phyloP scores from a whole-genome alignment of 2,797 vertebrate species.

The Choloepus didactylus region DNA sequence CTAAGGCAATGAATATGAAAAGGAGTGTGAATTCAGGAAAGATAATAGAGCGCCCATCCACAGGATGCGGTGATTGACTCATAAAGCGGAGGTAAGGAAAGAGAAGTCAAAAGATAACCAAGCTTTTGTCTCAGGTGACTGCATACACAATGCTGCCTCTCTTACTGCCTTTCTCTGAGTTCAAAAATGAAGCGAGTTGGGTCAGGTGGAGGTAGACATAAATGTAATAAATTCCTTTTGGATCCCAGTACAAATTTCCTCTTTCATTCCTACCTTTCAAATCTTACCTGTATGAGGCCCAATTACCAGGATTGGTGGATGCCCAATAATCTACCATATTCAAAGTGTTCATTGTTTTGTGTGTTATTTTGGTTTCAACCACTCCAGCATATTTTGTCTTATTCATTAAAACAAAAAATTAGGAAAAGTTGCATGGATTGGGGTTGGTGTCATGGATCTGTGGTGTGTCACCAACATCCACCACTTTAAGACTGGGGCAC shows the following conservation, averaged over 20 bases:
- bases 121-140: background rate
- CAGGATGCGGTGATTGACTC: background rate
- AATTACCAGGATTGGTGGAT: background rate
- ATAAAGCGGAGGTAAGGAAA: background rate
- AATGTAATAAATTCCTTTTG: background rate
- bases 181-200: background rate
- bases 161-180: background rate
- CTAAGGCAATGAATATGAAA: background rate
- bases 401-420: slow-evolving; percentile 1
- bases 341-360: background rate
- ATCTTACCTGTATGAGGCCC: background rate
- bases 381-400: background rate
- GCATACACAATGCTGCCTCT: background rate
- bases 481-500: background rate
- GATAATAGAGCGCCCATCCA: background rate
- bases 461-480: background rate
- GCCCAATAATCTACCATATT: background rate
- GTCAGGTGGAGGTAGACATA: background rate
- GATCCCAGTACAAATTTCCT: background rate
- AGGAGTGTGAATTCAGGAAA: background rate
- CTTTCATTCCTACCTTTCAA: background rate
- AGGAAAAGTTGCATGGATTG: background rate
- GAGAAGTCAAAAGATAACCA: background rate
- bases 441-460: background rate
- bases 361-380: slow-evolving; percentile 4